Percentiles rank a stretch among this genome's conserved stretches.
Conservation (phyloP, 2,113 vertebrate species). For the Spheniscus mendiculus region DNA sequence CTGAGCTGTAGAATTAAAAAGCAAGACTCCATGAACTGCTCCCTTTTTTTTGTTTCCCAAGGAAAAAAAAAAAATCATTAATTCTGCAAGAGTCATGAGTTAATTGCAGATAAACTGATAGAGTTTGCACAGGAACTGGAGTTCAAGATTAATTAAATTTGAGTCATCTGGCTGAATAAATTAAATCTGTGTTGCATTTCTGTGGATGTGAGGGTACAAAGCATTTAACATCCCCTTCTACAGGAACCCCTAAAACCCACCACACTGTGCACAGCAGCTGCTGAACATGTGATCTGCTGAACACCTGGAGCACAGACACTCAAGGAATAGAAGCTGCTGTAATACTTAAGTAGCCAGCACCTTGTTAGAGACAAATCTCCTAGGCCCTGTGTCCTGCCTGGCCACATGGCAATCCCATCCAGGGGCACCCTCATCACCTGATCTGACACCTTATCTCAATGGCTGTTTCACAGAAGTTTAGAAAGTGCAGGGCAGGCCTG, state of each 20-base stretch:
- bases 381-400: background rate
- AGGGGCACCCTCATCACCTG: no score
- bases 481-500: background rate
- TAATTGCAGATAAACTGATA: constrained; percentile 27
- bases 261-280: background rate
- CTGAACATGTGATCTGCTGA: background rate
- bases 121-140: background rate
- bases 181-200: background rate
- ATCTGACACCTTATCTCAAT: background rate
- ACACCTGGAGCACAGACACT: background rate
- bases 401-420: background rate
- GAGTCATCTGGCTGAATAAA: background rate
- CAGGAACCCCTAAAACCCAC: background rate
- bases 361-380: background rate
- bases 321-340: background rate
- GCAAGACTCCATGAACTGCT: background rate
- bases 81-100: background rate
- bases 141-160: background rate
- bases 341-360: background rate
- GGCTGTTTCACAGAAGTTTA: background rate
- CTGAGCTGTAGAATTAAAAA: background rate
- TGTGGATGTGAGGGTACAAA: background rate
- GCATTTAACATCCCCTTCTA: rapidly evolving
- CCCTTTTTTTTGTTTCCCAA: background rate
- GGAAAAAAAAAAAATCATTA: background rate